phyloP scores from a whole-genome alignment of 2,888 invertebrate genomes.

The Agrotis ipsilon region DNA sequence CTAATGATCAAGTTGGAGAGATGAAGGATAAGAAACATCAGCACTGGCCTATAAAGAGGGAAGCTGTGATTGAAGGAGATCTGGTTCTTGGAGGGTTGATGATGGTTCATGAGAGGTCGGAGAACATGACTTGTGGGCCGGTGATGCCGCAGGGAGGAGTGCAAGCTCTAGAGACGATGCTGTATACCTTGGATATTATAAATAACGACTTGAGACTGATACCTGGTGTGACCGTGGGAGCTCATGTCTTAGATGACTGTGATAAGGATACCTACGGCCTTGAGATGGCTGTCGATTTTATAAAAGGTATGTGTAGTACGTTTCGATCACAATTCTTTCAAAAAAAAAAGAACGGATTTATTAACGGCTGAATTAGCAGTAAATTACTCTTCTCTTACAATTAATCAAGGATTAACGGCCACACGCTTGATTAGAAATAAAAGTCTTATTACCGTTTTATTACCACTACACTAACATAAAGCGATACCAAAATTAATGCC shows the following conservation, averaged over 20 bases:
- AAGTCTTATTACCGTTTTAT: too few relatives aligned
- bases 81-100: conserved; percentile 97
- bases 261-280: conserved; percentile 98
- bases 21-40: conserved; percentile 83
- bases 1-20: conserved; percentile 84
- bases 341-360: too few relatives aligned
- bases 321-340: too few relatives aligned
- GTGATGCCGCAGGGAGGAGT: conserved; percentile 98
- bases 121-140: conserved; percentile 96
- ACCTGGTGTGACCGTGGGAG: conserved; percentile 95
- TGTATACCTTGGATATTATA: conserved; percentile 96
- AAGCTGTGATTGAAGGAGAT: conserved; percentile 97
- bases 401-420: too few relatives aligned
- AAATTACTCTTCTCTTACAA: too few relatives aligned
- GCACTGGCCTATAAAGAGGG: conserved; percentile 96
- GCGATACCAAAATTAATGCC: too few relatives aligned
- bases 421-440: too few relatives aligned
- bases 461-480: too few relatives aligned
- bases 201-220: conserved; percentile 93
- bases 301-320: conserved; percentile 94
- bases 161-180: conserved; percentile 97
- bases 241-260: conserved; percentile 98
- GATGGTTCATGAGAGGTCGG: conserved; percentile 98
- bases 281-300: conserved; percentile 99
- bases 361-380: too few relatives aligned